Conservation (phyloP, 2,797 vertebrate species). For the Arvicola amphibius region DNA sequence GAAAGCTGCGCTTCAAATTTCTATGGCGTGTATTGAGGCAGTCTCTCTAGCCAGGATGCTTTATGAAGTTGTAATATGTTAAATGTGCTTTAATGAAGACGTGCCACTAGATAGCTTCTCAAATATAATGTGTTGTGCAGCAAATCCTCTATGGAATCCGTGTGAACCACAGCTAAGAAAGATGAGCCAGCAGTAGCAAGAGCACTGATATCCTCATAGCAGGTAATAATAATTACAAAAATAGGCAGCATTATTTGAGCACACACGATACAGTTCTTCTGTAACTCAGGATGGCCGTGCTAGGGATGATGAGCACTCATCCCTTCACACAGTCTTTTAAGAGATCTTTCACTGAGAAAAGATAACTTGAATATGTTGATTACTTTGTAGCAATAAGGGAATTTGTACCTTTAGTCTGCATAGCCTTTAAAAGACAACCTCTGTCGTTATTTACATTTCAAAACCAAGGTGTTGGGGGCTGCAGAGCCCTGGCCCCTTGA, state of each 20-base stretch:
- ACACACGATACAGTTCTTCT: constrained; percentile 16
- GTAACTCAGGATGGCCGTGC: background rate
- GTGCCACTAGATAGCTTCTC: constrained; percentile 55
- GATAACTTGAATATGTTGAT: background rate
- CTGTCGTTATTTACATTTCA: background rate
- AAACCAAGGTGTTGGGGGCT: background rate
- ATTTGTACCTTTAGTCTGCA: constrained; percentile 24
- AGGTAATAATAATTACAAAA: constrained; percentile 55
- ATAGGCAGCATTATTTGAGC: constrained; percentile 48
- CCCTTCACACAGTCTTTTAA: background rate
- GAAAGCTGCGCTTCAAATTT: constrained; percentile 72
- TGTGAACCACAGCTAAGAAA: constrained; percentile 48
- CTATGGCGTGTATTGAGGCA: constrained; percentile 67
- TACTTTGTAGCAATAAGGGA: background rate
- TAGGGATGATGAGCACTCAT: background rate
- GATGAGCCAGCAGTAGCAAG: constrained; percentile 21
- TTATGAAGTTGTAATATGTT: constrained; percentile 72
- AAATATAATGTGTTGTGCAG: constrained; percentile 21
- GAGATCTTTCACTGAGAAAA: background rate
- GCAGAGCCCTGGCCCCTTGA: no score
- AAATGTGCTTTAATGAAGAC: constrained; percentile 72
- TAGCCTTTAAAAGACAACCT: background rate
- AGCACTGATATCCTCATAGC: constrained; percentile 11
- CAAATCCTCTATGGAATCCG: constrained; percentile 47
- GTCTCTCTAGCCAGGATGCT: constrained; percentile 63